Evolutionary conservation across 1,140 invertebrate genomes (phyloP), one percentile per base, ranked within the genome.

Genomic region (Sitobion miscanthi): DNA sequence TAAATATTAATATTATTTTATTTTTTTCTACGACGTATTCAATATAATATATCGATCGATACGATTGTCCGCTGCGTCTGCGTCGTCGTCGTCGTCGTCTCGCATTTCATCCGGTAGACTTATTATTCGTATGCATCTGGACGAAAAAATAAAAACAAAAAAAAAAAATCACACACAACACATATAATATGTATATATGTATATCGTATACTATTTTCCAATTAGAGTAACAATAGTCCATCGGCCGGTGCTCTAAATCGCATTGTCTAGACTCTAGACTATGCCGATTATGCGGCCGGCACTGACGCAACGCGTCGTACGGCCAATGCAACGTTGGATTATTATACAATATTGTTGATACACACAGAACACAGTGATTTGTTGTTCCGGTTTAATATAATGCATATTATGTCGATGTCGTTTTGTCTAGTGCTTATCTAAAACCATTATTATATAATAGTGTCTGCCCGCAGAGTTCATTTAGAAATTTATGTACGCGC

Each of bases 261-360:
- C 88, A 89, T 89, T 89, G 88, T 89, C 88, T 89, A 89, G 88
- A 89, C 88, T 57, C 35, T 89, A 89, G 88, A 89, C 88, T 57
- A 89, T 89, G 49, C 52, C 47, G 87, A 23, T 89, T 88, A 88
- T 88, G 86, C 86, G 47, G n/a, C 86, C 86, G 86, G 23, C 86
- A n/a, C 86, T 6, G 86, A 35, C 47, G 47, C 45, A 87, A 47
- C 47, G 20, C 52, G 52, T 21, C 20, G 11, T 38, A 9, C 20
- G 35, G 35, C 35, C 38, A 54, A 89, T 57, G 52, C 88, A 89
- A 89, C 52, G 87, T 57, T 25, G 21, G 38, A 57, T 38, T 42
- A 38, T 83, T 89, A 89, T 54, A 89, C 87, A 52, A 88, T 49
- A 42, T 49, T 35, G n/a, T 21, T 23, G 52, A 54, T 21, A 38